Evolutionary conservation across 2,113 vertebrate species (phyloP).

Genomic region (Sinocyclocheilus rhinocerous): DNA sequence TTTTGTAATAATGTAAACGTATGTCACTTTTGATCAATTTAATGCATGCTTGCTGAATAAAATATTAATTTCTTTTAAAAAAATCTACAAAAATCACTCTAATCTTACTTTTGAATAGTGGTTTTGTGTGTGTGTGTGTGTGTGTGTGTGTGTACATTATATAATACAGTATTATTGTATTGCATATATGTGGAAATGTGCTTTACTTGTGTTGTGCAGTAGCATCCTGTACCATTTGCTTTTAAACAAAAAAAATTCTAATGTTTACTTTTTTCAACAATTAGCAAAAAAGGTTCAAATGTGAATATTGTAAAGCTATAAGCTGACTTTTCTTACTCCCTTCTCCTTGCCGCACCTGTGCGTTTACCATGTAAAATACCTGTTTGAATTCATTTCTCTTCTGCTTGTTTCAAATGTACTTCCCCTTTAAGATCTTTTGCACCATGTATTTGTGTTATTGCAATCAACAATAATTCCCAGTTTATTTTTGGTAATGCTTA

Average conservation of each 20-base stretch:
- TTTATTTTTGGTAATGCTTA: neutral
- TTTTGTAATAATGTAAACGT: neutral
- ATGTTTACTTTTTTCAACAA: neutral
- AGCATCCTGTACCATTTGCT: neutral
- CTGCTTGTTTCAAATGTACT: neutral
- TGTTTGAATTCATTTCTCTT: neutral
- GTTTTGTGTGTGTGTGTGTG: neutral
- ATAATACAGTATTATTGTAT: neutral
- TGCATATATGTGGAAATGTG: neutral
- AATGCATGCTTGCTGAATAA: neutral
- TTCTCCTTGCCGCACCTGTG: neutral
- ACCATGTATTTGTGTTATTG: neutral
- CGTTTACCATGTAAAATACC: conserved; percentile 8
- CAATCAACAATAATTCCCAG: neutral
- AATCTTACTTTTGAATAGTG: too few relatives aligned
- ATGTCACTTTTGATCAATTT: neutral
- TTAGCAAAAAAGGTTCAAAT: neutral
- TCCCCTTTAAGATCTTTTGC: neutral
- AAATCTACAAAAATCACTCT: neutral
- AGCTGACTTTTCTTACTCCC: neutral
- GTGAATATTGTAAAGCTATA: neutral
- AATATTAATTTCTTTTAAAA: neutral
- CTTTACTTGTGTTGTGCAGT: neutral
- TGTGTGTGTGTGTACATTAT: neutral
- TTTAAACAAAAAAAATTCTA: neutral